Conservation (phyloP, 35 echinoderm and acorn worm genomes). For the Strongylocentrotus purpuratus region DNA sequence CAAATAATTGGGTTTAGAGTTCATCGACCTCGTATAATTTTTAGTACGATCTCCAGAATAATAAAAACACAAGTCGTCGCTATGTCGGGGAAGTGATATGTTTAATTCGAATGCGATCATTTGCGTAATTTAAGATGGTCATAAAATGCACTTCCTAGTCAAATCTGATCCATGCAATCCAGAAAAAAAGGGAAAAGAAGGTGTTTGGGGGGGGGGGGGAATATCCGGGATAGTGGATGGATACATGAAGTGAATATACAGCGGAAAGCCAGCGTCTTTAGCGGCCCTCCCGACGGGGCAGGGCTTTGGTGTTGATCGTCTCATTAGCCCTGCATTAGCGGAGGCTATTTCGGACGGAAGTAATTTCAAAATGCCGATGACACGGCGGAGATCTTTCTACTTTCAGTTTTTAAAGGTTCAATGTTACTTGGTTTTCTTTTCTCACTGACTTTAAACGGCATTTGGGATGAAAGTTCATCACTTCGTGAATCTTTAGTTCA, state of each 20-base stretch:
- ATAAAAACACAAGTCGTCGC: too few species aligned
- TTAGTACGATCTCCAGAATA: too few species aligned
- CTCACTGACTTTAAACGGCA: not conserved
- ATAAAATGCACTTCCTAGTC: not conserved
- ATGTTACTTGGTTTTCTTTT: not conserved
- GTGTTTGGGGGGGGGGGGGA: not conserved
- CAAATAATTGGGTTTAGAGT: too few species aligned
- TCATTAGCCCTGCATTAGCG: conserved; percentile 26
- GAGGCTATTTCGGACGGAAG: conserved; percentile 6
- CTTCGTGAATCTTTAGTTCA: too few species aligned
- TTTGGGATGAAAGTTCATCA: too few species aligned
- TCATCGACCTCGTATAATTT: too few species aligned
- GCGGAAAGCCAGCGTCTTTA: not conserved
- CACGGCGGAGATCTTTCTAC: not conserved
- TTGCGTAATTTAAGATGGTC: too few species aligned
- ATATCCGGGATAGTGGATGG: not conserved
- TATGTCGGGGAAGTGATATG: too few species aligned
- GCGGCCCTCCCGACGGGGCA: not conserved
- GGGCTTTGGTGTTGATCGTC: not conserved
- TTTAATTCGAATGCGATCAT: too few species aligned
- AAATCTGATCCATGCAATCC: not conserved
- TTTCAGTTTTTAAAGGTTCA: not conserved
- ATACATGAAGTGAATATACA: not conserved
- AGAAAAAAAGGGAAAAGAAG: not conserved
- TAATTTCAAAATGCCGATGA: not conserved